These are phyloP conservation scores for Zophobas morio DNA, from an alignment of 1,140 invertebrate genomes.

Conservation along the genomic window DNA sequence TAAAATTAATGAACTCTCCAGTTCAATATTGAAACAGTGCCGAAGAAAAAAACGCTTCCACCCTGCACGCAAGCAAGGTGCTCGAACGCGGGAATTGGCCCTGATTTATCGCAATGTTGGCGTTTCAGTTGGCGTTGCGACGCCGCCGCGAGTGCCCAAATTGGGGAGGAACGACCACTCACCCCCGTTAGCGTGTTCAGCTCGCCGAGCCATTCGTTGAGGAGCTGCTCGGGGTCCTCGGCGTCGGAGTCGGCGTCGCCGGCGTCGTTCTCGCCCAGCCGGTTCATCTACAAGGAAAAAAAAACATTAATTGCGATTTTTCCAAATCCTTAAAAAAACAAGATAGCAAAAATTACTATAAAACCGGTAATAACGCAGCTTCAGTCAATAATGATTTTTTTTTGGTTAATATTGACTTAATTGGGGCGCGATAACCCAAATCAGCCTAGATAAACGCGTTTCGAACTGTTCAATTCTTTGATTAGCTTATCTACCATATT, in stretches of 20 bases:
- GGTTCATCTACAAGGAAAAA: conserved; percentile 62
- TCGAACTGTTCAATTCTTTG: no score
- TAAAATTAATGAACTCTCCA: conserved; percentile 38
- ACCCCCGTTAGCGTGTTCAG: conserved; percentile 77
- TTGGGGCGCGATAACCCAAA: no score
- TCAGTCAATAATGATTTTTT: no score
- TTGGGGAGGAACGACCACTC: conserved; percentile 63
- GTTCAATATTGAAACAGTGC: not conserved
- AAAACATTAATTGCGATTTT: not conserved
- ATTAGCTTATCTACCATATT: no score
- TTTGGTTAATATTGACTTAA: no score
- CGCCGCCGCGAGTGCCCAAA: no score
- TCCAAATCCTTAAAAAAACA: no score
- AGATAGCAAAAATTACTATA: no score
- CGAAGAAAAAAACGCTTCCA: not conserved
- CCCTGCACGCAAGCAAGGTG: not conserved
- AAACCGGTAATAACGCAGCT: not conserved
- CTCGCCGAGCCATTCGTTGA: conserved; percentile 78
- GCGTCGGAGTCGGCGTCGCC: conserved; percentile 71
- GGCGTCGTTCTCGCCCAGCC: conserved; percentile 56
- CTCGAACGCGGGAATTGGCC: no score
- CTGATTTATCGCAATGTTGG: no score
- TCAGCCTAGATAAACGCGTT: no score
- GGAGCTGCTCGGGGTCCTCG: conserved; percentile 74
- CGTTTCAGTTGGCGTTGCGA: no score